Percentiles rank a stretch among this genome's conserved stretches.
These are phyloP conservation scores for Augochlorella aurata DNA, from an alignment of 2,888 invertebrate species.

Conservation along the genomic window DNA sequence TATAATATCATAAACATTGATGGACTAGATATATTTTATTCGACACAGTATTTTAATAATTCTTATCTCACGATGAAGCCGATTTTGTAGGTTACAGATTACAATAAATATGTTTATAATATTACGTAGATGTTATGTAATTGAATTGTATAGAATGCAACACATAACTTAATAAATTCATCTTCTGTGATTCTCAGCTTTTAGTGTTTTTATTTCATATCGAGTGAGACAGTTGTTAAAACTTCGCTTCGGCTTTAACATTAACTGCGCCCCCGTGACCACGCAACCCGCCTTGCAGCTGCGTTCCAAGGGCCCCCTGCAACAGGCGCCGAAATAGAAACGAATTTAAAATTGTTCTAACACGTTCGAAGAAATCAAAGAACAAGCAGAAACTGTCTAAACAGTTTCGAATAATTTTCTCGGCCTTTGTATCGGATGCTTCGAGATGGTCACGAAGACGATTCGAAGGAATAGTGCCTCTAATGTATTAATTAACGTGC, in stretches of 20 bases:
- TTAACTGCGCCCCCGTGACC: neutral
- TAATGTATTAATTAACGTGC: conserved; percentile 55
- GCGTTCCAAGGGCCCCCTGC: neutral
- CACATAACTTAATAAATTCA: neutral
- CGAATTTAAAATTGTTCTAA: neutral
- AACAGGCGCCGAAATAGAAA: neutral
- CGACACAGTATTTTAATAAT: neutral
- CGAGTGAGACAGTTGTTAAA: neutral
- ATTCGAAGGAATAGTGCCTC: conserved; percentile 30
- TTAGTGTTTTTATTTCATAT: neutral
- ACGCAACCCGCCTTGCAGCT: neutral
- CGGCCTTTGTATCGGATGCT: neutral
- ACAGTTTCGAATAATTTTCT: neutral
- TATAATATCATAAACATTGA: neutral
- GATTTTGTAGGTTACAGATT: neutral
- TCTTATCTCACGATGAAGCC: neutral
- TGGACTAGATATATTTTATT: neutral
- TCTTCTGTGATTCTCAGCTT: neutral
- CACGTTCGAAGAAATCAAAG: neutral
- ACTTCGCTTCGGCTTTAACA: neutral
- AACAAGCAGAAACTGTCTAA: neutral
- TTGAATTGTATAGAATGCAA: neutral
- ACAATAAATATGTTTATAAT: neutral
- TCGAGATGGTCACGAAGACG: neutral
- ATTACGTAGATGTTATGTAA: neutral